Evolutionary conservation across 2,797 vertebrate species (phyloP), one percentile per base, ranked within the genome.

Genomic region (Gephyroberyx darwinii): DNA sequence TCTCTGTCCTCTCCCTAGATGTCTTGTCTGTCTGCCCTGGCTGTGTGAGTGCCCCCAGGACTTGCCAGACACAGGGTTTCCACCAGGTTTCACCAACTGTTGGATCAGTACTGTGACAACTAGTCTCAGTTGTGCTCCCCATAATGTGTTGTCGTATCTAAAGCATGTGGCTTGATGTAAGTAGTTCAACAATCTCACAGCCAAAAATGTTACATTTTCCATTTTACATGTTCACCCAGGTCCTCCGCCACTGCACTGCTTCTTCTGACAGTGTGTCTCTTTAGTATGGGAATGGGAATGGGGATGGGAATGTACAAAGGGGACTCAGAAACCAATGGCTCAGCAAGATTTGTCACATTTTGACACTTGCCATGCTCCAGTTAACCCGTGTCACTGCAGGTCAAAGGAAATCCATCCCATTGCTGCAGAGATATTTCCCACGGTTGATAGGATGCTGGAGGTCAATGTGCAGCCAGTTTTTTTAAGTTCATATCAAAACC

Each of bases 331-430:
- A 81, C 66, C 53, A 22, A 79, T 79, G 80, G 75, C 86, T 89
- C 85, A 74, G 83, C 57, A 22, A 86, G 86, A 89, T 86, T 86
- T 90, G 81, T 88, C 88, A 86, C 84, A 89, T 90, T 87, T 84
- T 86, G 86, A 87, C 86, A 86, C 77, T 78, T 37, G 74, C 75
- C 89, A 84, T 90, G 90, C 89, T 90, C 89, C 83, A 86, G 79
- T 90, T 57, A 88, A 83, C 83, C 78, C 47, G 3, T 83, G 86
- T 87, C 85, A 84, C 82, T 68, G 75, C 70, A 62, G 87, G 88
- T 88, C 88, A 87, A 75, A 26, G 41, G 69, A 82, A 77, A 86
- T 86, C 77, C 80, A 80, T 69, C 77, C 56, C 19, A 16, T 80
- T 81, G 72, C 75, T 77, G 57, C 69, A 50, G 71, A 65, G 58